Evolutionary conservation across 2,797 vertebrate species (phyloP).

Genomic region (Anisognathus igniventris): DNA sequence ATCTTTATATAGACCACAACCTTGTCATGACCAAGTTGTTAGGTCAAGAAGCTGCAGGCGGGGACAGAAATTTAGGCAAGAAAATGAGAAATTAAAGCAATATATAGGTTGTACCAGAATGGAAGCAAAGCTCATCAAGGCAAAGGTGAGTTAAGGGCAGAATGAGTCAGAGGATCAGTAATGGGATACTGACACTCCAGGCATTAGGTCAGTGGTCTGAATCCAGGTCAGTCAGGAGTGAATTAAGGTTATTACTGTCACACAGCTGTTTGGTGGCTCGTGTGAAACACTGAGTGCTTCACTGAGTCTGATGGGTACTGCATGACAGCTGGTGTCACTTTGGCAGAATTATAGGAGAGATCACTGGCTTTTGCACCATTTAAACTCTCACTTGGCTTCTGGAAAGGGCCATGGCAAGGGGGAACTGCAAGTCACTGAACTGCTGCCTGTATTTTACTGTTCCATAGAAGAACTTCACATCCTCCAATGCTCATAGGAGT

Average conservation of each 20-base stretch:
- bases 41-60: not conserved
- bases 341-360: not conserved
- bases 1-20: not conserved
- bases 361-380: not conserved
- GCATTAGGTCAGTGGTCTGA: slow-evolving; percentile 1
- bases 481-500: not conserved
- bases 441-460: not conserved
- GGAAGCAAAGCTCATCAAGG: not conserved
- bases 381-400: not conserved
- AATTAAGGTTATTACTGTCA: not conserved
- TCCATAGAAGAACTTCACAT: not conserved
- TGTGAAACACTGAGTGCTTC: not conserved
- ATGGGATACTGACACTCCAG: not conserved
- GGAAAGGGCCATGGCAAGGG: not conserved
- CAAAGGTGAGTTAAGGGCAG: slow-evolving; percentile 18
- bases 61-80: not conserved
- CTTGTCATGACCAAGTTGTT: not conserved
- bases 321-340: not conserved
- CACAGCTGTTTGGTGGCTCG: not conserved
- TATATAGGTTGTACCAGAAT: not conserved
- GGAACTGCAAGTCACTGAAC: not conserved
- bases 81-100: not conserved
- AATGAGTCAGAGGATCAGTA: not conserved
- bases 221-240: not conserved
- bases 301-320: not conserved